Conservation (phyloP, 2,888 invertebrate genomes). For the Gibbula magus region DNA sequence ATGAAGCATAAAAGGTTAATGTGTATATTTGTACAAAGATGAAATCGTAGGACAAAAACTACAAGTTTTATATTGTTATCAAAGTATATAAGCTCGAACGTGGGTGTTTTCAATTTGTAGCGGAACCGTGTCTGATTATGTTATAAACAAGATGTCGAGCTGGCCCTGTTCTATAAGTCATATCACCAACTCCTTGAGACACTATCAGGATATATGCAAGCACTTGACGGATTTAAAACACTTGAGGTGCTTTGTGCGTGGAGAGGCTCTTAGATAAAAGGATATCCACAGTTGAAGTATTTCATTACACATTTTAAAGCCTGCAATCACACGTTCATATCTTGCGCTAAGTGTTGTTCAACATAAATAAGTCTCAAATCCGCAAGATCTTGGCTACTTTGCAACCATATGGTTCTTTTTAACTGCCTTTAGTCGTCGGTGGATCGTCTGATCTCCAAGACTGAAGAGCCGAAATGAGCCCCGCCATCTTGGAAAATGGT, state of each 20-base stretch:
- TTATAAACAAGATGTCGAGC: background rate
- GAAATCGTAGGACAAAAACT: too few species aligned
- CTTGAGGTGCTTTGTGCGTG: background rate
- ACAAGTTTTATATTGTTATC: too few species aligned
- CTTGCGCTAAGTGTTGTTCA: background rate
- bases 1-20: too few species aligned
- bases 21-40: too few species aligned
- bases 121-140: background rate
- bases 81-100: too few species aligned
- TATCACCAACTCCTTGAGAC: background rate
- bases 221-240: slow-evolving; percentile 11
- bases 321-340: slow-evolving; percentile 1
- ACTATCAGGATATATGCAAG: background rate
- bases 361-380: slow-evolving; percentile 5
- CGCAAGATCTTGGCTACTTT: background rate
- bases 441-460: background rate
- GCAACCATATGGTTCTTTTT: background rate
- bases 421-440: background rate
- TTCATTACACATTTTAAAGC: background rate
- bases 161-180: background rate
- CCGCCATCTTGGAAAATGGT: slow-evolving; percentile 3
- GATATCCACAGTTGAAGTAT: background rate
- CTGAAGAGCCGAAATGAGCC: background rate
- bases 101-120: background rate
- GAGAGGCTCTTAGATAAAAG: background rate